Conservation (phyloP, 1,140 invertebrate genomes). For the Pentalonia nigronervosa region DNA sequence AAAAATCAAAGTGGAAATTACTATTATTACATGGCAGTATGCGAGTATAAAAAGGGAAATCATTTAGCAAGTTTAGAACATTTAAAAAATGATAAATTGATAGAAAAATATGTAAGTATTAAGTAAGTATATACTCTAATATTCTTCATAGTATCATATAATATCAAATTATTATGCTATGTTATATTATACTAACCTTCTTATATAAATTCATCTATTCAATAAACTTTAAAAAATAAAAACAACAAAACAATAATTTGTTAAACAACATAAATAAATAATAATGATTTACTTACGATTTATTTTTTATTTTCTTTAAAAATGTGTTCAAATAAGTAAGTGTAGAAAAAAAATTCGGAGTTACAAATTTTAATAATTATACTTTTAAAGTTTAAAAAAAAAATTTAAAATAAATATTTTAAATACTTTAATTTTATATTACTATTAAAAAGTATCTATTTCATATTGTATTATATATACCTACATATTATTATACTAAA, state of each 20-base stretch:
- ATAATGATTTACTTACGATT: background rate
- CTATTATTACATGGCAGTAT: conserved; percentile 41
- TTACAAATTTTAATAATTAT: background rate
- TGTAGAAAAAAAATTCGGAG: background rate
- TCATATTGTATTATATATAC: background rate
- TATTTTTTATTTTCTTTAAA: background rate
- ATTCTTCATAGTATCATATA: background rate
- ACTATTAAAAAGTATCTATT: background rate
- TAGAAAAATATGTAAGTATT: background rate
- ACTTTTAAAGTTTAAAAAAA: background rate
- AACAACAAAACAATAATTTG: background rate
- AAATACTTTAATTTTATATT: background rate
- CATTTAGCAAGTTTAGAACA: conserved; percentile 25
- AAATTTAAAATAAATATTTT: background rate
- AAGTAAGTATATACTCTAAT: background rate
- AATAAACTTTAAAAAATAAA: background rate
- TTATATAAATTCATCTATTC: background rate
- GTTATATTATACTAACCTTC: background rate
- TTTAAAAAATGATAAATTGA: background rate
- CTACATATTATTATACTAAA: background rate
- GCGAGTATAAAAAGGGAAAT: conserved; percentile 7
- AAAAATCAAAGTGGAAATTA: background rate
- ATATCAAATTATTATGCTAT: background rate
- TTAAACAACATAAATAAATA: background rate
- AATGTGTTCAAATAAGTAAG: background rate